Conservation (phyloP, 2,888 invertebrate species). For the Petrolisthes manimaculis region DNA sequence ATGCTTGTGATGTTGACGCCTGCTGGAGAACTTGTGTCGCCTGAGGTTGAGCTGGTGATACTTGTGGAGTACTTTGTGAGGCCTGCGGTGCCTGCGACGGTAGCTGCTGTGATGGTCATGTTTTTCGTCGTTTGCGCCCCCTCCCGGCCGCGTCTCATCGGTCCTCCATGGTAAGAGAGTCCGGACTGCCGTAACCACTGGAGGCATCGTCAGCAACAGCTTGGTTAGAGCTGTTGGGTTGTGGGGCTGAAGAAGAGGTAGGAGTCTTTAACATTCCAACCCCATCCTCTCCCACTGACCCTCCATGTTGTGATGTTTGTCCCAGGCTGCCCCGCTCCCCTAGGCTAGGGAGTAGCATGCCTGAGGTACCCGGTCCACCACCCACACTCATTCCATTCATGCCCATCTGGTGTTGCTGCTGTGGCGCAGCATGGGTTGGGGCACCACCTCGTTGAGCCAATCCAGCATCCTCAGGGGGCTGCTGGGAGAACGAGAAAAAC, state of each 20-base stretch:
- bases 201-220: slow-evolving; percentile 77
- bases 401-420: slow-evolving; percentile 47
- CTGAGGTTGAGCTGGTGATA: neutral
- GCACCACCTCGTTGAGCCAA: slow-evolving; percentile 56
- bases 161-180: slow-evolving; percentile 76
- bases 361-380: slow-evolving; percentile 56
- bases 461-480: slow-evolving; percentile 65
- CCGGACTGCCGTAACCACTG: slow-evolving; percentile 85
- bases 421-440: slow-evolving; percentile 32
- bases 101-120: slow-evolving; percentile 52
- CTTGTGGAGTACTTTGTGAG: slow-evolving; percentile 6
- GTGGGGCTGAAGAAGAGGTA: slow-evolving; percentile 41
- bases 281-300: slow-evolving; percentile 23
- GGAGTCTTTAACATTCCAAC: slow-evolving; percentile 16
- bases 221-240: slow-evolving; percentile 52
- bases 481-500: slow-evolving; percentile 41
- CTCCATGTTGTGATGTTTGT: slow-evolving; percentile 25
- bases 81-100: slow-evolving; percentile 41
- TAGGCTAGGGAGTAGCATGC: slow-evolving; percentile 33
- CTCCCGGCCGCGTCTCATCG: slow-evolving; percentile 67
- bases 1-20: slow-evolving; percentile 38
- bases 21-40: slow-evolving; percentile 32
- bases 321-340: slow-evolving; percentile 45
- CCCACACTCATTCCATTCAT: slow-evolving; percentile 49
- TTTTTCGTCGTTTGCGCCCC: slow-evolving; percentile 62